phyloP scores from a whole-genome alignment of 2,113 vertebrate species.

The Rhabdornis inornatus region DNA sequence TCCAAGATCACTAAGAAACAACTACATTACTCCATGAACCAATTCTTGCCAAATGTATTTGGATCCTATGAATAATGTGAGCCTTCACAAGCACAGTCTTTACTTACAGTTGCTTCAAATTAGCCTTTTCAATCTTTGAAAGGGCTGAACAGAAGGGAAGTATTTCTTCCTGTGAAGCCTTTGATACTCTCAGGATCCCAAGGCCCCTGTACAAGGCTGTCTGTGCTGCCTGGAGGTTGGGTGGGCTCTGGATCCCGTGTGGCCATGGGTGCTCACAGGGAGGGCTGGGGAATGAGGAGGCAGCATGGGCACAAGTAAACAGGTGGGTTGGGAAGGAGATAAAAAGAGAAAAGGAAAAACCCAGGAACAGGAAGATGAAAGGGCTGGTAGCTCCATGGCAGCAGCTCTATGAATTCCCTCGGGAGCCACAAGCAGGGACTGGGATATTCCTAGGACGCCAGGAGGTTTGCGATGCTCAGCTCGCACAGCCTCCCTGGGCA shows the following conservation, averaged over 20 bases:
- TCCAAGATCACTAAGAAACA: background rate
- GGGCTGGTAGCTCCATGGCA: background rate
- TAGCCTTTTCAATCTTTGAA: background rate
- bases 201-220: background rate
- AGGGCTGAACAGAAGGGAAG: background rate
- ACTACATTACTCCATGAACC: background rate
- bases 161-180: background rate
- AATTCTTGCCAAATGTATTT: background rate
- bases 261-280: fast-evolving
- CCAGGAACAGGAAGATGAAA: background rate
- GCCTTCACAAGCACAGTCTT: background rate
- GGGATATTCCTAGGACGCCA: background rate
- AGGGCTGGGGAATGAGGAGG: background rate
- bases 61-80: background rate
- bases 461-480: background rate
- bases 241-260: fast-evolving
- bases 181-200: background rate
- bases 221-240: fast-evolving
- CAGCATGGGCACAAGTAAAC: fast-evolving
- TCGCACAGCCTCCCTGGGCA: background rate
- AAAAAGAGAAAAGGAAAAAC: background rate
- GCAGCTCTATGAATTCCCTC: background rate
- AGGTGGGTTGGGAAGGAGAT: background rate
- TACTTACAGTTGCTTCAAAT: background rate
- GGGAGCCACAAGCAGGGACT: background rate